Conservation (phyloP, 2,113 vertebrate genomes). For the rabbit (Oryctolagus cuniculus) region DNA sequence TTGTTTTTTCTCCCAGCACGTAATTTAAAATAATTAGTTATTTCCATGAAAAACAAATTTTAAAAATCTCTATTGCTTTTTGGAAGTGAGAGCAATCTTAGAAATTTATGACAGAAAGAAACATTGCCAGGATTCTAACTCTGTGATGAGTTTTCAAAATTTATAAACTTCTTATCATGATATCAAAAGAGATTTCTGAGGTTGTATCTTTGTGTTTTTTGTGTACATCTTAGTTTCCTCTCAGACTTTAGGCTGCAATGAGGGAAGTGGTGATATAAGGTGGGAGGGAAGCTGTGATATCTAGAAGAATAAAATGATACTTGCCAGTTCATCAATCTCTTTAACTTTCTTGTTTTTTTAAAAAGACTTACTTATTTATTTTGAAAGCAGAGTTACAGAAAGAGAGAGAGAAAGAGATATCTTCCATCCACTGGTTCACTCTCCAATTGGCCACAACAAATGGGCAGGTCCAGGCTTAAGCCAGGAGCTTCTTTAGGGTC, state of each 20-base stretch:
- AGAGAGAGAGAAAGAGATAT: too few species aligned
- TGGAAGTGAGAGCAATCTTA: background rate
- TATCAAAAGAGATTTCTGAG: background rate
- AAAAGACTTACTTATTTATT: too few species aligned
- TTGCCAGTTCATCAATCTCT: background rate
- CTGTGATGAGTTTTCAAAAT: background rate
- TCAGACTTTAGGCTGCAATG: background rate
- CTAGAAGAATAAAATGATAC: background rate
- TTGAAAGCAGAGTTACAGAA: too few species aligned
- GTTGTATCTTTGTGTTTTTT: background rate
- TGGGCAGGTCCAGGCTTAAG: too few species aligned
- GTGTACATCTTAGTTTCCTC: background rate
- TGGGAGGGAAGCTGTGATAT: background rate
- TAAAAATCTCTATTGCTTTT: background rate
- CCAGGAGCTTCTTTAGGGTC: too few species aligned
- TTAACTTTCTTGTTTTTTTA: background rate
- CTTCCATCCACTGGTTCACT: too few species aligned
- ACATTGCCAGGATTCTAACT: background rate
- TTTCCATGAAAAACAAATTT: background rate
- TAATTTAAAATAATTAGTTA: slow-evolving; percentile 20
- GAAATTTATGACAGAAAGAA: background rate
- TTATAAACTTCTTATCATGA: background rate
- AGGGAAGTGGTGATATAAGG: background rate
- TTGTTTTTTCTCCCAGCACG: background rate
- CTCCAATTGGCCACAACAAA: too few species aligned